phyloP scores from a whole-genome alignment of 2,113 vertebrate species.

The Pycnonotus jocosus region DNA sequence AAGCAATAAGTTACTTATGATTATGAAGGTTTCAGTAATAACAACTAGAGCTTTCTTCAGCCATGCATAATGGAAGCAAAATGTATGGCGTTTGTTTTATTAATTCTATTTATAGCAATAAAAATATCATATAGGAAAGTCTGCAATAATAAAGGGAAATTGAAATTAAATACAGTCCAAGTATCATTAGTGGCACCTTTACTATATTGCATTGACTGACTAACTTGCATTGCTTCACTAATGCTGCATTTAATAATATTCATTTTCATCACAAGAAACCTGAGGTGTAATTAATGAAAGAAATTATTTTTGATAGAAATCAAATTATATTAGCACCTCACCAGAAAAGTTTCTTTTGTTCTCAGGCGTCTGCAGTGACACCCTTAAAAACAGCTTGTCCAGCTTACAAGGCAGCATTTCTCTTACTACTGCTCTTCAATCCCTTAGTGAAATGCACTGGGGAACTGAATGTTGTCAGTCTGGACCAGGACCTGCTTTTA shows the following conservation, averaged over 20 bases:
- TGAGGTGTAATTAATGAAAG: background rate
- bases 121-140: background rate
- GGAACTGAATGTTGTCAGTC: background rate
- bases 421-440: background rate
- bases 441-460: background rate
- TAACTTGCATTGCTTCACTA: background rate
- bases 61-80: background rate
- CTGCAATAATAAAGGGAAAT: background rate
- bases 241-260: background rate
- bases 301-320: background rate
- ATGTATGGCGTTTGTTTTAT: background rate
- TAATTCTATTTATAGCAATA: background rate
- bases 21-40: background rate
- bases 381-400: background rate
- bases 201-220: background rate
- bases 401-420: background rate
- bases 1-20: background rate
- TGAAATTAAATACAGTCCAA: background rate
- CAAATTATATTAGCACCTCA: background rate
- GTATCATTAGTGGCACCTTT: background rate
- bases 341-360: background rate
- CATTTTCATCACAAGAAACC: background rate
- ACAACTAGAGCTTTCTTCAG: background rate
- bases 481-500: background rate
- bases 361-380: background rate